Conservation (phyloP, 2,113 vertebrate genomes). For the Marmota monax region DNA sequence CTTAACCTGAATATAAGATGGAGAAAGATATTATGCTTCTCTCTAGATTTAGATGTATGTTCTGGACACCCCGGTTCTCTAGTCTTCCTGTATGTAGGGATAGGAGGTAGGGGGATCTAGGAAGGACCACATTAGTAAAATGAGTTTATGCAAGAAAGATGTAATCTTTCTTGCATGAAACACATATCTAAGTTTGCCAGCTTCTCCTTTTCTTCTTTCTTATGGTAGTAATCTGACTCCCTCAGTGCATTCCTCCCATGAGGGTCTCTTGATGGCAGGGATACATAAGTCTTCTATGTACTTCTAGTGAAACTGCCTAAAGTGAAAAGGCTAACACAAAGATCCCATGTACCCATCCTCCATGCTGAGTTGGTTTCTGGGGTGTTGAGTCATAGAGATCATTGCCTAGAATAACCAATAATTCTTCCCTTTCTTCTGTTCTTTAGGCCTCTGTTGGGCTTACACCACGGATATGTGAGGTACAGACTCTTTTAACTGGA, state of each 20-base stretch:
- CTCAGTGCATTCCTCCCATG: background rate
- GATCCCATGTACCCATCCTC: background rate
- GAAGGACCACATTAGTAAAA: background rate
- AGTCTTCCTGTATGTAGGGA: background rate
- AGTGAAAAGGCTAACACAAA: background rate
- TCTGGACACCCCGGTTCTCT: background rate
- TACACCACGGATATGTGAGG: constrained; percentile 98
- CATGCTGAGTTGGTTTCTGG: background rate
- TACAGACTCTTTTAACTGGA: constrained; percentile 83
- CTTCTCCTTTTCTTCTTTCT: background rate
- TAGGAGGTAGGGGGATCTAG: background rate
- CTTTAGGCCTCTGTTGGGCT: constrained; percentile 94
- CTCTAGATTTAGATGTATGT: background rate
- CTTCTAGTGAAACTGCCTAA: background rate
- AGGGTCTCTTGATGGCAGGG: background rate
- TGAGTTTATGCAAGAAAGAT: background rate
- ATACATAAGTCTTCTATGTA: background rate
- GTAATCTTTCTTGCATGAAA: background rate
- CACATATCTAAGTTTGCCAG: background rate
- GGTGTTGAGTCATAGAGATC: background rate
- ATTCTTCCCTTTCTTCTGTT: constrained; percentile 73
- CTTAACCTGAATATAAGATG: background rate
- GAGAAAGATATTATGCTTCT: constrained; percentile 11
- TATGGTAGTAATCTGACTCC: background rate
- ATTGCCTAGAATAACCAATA: background rate